Evolutionary conservation across 2,888 invertebrate species (phyloP).

Genomic region (Melanchra persicariae): DNA sequence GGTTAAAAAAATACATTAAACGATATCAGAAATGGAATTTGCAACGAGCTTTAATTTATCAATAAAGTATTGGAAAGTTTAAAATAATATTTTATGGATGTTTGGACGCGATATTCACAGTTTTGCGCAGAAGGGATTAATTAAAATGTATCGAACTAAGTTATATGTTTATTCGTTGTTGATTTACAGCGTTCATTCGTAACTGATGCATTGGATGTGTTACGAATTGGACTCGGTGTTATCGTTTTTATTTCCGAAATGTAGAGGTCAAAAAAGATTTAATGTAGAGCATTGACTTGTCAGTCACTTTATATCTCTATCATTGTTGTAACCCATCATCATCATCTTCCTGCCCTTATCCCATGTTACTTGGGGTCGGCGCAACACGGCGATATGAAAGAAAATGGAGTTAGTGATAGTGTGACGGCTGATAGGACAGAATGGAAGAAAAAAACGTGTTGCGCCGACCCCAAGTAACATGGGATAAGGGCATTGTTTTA

Average conservation of each 20-base stretch:
- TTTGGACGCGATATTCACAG: neutral
- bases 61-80: conserved; percentile 6
- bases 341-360: too few relatives aligned
- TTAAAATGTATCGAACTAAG: conserved; percentile 19
- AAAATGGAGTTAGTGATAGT: too few relatives aligned
- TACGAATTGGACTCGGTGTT: conserved; percentile 9
- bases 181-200: conserved; percentile 31
- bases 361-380: too few relatives aligned
- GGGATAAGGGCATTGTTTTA: too few relatives aligned
- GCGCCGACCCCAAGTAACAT: too few relatives aligned
- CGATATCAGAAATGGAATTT: conserved; percentile 37
- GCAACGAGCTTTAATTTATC: conserved; percentile 25
- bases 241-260: conserved; percentile 23
- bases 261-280: neutral
- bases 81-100: neutral
- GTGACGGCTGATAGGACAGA: too few relatives aligned
- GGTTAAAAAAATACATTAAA: conserved; percentile 29
- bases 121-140: conserved; percentile 27
- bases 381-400: too few relatives aligned
- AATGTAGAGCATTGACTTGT: neutral
- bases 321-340: too few relatives aligned
- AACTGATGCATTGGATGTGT: conserved; percentile 17
- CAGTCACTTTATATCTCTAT: neutral
- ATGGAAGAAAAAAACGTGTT: too few relatives aligned
- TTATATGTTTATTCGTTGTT: conserved; percentile 10